Base-by-base conservation (phyloP, 2,888 invertebrate genomes). In the Yponomeuta plumbellus region DNA sequence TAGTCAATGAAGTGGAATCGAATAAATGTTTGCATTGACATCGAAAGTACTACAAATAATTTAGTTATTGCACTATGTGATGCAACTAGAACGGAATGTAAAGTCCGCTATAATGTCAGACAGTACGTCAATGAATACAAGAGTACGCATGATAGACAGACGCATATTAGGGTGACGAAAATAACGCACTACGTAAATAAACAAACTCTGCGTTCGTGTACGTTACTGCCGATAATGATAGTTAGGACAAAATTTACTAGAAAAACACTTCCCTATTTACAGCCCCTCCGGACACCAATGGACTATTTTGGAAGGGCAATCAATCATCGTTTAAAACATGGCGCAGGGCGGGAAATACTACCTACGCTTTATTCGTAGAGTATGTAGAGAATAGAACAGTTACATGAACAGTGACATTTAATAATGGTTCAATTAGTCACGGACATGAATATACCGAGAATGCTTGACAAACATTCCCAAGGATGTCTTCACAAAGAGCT, bases 321-420 rank as follows among this genome's bases (percentile, higher is more conserved):
- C 65, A 65, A 65, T 65, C 65, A 65, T 65, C 17, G n/a, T 65
- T 39, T 17, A 21, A n/a, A 23, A n/a, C n/a, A 64, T 34, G 57
- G 26, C 6, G 63, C 13, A 65, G 57, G 64, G 65, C 57, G 65
- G 57, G 65, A 65, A 64, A 26, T 23, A 34, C 65, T 34, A 26
- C 57, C 65, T 65, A 65, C 65, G 11, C 65, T 57, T 65, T 65
- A 65, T 65, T 65, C 34, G 57, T 65, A 65, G 23, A 65, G 40
- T 22, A 65, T 57, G 57, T 65, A 11, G 57, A 58, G 58, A 65
- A 59, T 65, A 59, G 65, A 52, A 21, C 64, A 59, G 39, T 65
- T 59, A 65, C 39, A 26, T 57, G 63, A 44, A 63, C 11, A 22
- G 65, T 17, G 10, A n/a, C 17, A 26, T n/a, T 13, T 26, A 64